Evolutionary conservation across 2,797 vertebrate species (phyloP).

Genomic region (Miichthys miiuy): DNA sequence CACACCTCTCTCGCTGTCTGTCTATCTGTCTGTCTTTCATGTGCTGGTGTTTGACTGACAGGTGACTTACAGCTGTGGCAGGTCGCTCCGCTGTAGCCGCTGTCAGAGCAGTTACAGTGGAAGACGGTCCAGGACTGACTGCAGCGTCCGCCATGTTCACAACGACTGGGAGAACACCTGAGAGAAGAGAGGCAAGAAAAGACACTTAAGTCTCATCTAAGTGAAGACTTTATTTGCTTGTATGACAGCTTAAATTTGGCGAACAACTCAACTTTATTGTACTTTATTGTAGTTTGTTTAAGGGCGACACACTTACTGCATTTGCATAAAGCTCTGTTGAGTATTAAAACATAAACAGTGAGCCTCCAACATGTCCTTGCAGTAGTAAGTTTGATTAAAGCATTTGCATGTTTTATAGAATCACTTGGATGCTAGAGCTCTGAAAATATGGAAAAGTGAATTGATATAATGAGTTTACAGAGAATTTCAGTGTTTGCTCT

Average conservation of each 20-base stretch:
- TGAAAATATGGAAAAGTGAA: too few relatives aligned
- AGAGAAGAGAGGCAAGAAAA: background rate
- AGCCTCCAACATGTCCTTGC: too few relatives aligned
- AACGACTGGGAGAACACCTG: conserved; percentile 86
- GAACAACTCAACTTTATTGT: background rate
- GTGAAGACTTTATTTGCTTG: background rate
- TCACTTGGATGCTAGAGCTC: background rate
- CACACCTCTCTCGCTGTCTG: background rate
- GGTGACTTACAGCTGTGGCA: conserved; percentile 93
- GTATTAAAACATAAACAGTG: background rate
- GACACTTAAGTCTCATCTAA: too few relatives aligned
- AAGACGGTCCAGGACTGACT: conserved; percentile 92
- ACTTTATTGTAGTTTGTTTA: background rate
- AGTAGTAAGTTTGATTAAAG: background rate
- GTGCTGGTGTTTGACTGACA: conserved; percentile 22
- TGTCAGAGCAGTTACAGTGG: conserved; percentile 90
- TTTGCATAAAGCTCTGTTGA: background rate
- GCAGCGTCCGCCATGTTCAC: conserved; percentile 92
- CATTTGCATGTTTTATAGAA: background rate
- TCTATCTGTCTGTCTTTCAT: background rate
- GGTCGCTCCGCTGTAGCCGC: conserved; percentile 89
- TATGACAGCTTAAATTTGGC: too few relatives aligned
- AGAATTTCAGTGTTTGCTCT: background rate
- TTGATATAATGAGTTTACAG: background rate
- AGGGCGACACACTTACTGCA: background rate